Evolutionary conservation across 1,140 invertebrate genomes (phyloP), one percentile per base, ranked within the genome.

Genomic region (Zaprionus inermis): DNA sequence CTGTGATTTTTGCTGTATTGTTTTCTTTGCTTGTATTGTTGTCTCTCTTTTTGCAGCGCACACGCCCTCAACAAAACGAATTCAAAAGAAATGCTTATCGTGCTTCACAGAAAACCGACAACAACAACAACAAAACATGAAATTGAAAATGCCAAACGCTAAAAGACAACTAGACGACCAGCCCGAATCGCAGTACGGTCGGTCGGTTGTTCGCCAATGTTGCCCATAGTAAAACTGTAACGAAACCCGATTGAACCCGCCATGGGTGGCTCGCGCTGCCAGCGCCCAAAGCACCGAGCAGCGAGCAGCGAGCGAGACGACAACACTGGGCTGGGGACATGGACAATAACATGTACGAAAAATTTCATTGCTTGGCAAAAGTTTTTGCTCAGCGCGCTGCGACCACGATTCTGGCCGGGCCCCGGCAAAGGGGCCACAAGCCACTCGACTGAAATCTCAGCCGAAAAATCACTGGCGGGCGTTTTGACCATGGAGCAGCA

Each of bases 81-180:
- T 88, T 89, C 84, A 80, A 83, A 85, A 89, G 84, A 88, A 88
- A 88, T 88, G 83, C 83, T 89, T 88, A 88, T 86, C 83, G 83
- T 88, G 83, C 83, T 88, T 88, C 83, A 89, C 64, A 88, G 83
- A 88, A 88, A 88, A 76, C 84, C 83, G 79, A 57, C 76, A 72
- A 82, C 68, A 81, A 58, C 67, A 80, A 57, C 41, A 34, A 30
- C 64, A 67, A 88, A 88, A 88, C 83, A 88, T 88, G 77, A 88
- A 88, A 89, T 88, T 88, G 84, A 88, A 88, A 88, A 88, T 88
- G 83, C 83, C 83, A 88, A 86, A 86, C 83, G 83, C 79, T 88
- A 88, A 88, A 72, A 88, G 83, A 86, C 82, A 86, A 86, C 82
- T 82, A 81, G 79, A 67, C 81, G 61, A 41, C 34, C 52, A 46